Conservation (phyloP, 2,797 vertebrate species). For the Spinus olivaceus region DNA sequence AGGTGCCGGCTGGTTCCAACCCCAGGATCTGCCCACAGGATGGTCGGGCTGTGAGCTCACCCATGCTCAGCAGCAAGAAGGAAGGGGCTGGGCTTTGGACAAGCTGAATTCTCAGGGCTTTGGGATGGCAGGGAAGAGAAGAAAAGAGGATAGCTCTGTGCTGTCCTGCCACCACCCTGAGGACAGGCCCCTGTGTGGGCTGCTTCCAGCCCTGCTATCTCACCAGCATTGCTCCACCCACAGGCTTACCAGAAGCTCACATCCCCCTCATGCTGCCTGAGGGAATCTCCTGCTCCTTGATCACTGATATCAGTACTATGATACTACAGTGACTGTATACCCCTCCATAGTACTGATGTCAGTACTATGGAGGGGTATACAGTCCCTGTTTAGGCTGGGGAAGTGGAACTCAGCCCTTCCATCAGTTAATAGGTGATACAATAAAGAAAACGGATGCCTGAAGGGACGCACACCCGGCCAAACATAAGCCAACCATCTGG, state of each 20-base stretch:
- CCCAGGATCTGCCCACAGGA: background rate
- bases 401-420: background rate
- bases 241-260: background rate
- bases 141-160: background rate
- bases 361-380: background rate
- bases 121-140: background rate
- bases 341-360: too few relatives aligned
- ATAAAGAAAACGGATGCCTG: background rate
- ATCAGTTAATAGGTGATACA: background rate
- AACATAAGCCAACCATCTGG: background rate
- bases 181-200: background rate
- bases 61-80: background rate
- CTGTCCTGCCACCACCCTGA: background rate
- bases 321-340: too few relatives aligned
- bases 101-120: background rate
- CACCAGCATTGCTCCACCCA: fast-evolving
- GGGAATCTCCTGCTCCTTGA: background rate
- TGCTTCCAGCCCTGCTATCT: background rate
- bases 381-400: background rate
- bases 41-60: background rate
- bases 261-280: fast-evolving
- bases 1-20: fast-evolving
- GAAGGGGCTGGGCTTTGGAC: background rate
- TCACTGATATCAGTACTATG: background rate
- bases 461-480: background rate